A percentile compares a stretch with the other conserved stretches of the same genome.
These are phyloP conservation scores for Crossaster papposus DNA, from an alignment of 53 echinoderm and acorn worm species.

Conservation along the genomic window DNA sequence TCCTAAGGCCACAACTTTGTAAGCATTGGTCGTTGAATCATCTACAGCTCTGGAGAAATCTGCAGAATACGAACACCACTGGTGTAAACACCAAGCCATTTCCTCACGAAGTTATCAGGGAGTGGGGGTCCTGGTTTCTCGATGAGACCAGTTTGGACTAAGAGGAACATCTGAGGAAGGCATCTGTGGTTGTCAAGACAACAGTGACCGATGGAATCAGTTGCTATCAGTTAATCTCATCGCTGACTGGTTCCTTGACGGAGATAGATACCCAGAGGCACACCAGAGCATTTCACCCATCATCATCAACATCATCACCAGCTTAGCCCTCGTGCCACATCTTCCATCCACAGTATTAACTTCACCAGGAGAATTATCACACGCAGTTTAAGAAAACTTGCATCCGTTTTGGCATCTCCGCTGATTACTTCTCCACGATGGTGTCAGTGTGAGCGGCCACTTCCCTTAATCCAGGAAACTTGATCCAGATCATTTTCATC, in stretches of 20 bases:
- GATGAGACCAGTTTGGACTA: neutral
- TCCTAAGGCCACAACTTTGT: conserved; percentile 46
- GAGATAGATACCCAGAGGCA: conserved; percentile 1
- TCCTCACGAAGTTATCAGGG: neutral
- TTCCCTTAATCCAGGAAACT: conserved; percentile 52
- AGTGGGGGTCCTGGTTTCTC: neutral
- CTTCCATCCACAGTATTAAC: conserved; percentile 32
- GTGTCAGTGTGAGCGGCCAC: conserved; percentile 24
- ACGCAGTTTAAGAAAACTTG: conserved; percentile 18
- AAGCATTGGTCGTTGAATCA: conserved; percentile 44
- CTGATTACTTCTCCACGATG: conserved; percentile 26
- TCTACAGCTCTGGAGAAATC: conserved; percentile 10
- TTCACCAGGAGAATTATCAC: conserved; percentile 44
- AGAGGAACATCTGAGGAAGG: conserved; percentile 12
- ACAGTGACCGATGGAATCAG: conserved; percentile 49
- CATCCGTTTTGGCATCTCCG: conserved; percentile 22
- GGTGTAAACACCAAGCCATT: conserved; percentile 13
- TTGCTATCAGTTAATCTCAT: conserved; percentile 42
- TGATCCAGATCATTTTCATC: conserved; percentile 30
- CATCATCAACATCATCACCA: conserved; percentile 30
- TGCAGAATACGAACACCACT: conserved; percentile 3
- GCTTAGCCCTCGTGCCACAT: conserved; percentile 1
- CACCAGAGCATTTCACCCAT: neutral
- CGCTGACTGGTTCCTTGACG: conserved; percentile 35
- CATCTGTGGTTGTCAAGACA: conserved; percentile 23